These are phyloP conservation scores for Myanophis thanlyinensis DNA, from an alignment of 2,113 vertebrate genomes.

Conservation along the genomic window DNA sequence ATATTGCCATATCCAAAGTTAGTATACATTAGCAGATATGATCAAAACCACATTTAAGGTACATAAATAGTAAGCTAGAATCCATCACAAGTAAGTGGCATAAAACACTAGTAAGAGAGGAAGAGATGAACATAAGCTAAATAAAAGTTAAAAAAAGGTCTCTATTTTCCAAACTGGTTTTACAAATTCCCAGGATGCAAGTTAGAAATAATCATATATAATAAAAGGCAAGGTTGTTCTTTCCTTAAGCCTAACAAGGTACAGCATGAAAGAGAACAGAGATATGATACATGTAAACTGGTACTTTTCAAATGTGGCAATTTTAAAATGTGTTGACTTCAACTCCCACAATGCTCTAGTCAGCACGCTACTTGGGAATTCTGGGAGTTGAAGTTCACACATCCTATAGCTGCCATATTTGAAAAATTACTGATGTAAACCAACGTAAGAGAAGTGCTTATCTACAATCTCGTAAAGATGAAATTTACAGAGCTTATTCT, in stretches of 20 bases:
- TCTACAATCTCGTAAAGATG: background rate
- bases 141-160: background rate
- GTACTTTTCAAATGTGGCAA: background rate
- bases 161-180: background rate
- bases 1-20: background rate
- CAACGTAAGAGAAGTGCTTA: too few species aligned
- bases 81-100: background rate
- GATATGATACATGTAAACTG: background rate
- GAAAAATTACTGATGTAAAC: too few species aligned
- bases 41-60: background rate
- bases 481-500: too few species aligned
- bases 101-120: background rate
- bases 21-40: background rate
- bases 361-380: background rate
- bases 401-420: too few species aligned
- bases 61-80: background rate
- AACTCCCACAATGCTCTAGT: background rate
- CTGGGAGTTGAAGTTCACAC: background rate
- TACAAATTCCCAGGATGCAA: background rate
- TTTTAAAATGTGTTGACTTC: background rate
- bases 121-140: background rate
- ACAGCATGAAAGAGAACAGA: background rate
- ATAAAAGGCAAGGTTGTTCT: background rate
- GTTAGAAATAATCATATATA: background rate
- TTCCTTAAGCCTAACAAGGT: background rate